phyloP scores from a whole-genome alignment of 2,113 vertebrate species.

The Tachysurus vachellii region DNA sequence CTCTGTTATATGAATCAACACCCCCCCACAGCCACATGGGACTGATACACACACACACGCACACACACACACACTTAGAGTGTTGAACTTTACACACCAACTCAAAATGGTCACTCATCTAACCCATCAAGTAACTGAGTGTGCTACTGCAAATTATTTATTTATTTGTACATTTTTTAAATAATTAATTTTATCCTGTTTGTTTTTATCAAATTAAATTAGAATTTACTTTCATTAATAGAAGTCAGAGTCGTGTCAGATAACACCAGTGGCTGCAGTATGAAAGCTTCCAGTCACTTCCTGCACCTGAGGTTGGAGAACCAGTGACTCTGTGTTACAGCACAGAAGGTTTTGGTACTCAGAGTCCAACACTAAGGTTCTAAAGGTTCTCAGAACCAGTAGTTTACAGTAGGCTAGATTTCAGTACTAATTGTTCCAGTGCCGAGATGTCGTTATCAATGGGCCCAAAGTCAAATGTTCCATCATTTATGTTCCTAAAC shows the following conservation, averaged over 20 bases:
- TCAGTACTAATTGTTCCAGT: not conserved
- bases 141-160: not conserved
- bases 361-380: not conserved
- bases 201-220: not conserved
- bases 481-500: not conserved
- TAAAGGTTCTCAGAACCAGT: not conserved
- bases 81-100: conserved; percentile 39
- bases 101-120: conserved; percentile 20
- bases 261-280: not conserved
- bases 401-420: not conserved
- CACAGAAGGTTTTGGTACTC: not conserved
- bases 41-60: conserved; percentile 22
- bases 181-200: too few relatives aligned
- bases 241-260: not conserved
- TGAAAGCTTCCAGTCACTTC: not conserved
- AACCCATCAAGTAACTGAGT: not conserved
- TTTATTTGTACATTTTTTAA: not conserved
- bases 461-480: not conserved
- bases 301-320: not conserved
- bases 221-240: not conserved
- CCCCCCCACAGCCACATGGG: conserved; percentile 64
- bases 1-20: conserved; percentile 75
- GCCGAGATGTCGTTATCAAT: not conserved
- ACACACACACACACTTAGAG: conserved; percentile 24
- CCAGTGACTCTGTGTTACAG: not conserved